Evolutionary conservation across 2,113 vertebrate genomes (phyloP), one percentile per base, ranked within the genome.

Genomic region (Ptilonorhynchus violaceus): DNA sequence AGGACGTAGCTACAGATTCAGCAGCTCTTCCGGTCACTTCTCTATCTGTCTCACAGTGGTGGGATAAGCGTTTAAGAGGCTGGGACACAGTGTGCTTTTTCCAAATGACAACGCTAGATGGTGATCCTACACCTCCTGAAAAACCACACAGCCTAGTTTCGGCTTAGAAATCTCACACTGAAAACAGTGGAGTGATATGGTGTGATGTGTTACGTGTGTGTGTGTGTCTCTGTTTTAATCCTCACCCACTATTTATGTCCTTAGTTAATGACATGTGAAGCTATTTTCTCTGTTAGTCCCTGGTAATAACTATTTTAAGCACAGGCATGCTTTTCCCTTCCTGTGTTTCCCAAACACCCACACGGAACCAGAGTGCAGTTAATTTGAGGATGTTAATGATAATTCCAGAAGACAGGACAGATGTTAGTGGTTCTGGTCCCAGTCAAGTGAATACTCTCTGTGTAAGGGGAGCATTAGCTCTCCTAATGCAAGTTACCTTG

Each of bases 1-100:
- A 35, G 1, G 4, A 15, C 1, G 0, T 8, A 37, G 4, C 24
- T 50, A 28, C 6, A 50, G 27, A 42, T 44, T 18, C 0, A 0
- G 20, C 27, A 59, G 14, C 17, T n/a, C 42, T 74, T 58, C 20
- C 14, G 42, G 19, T 4, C 28, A 10, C 16, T 9, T 67, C 66
- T 49, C 16, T 11, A 28, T 15, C 28, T 44, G 78, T 39, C 30
- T 23, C 44, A 19, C 13, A 0, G 1, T 4, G 17, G 16, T 37
- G 28, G 31, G 52, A 56, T 11, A 23, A 22, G 25, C 25, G 7
- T 15, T 75, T 12, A 35, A 8, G 0, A 2, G 5, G 11, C 8
- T 28, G 35, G 33, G 20, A 52, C 19, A 22, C 20, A 37, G 4
- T 1, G 1, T 52, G 82, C 22, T 4, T 64, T 92, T 94, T 92